Evolutionary conservation across 2,113 vertebrate genomes (phyloP), one percentile per base, ranked within the genome.

Genomic region (Abramis brama): DNA sequence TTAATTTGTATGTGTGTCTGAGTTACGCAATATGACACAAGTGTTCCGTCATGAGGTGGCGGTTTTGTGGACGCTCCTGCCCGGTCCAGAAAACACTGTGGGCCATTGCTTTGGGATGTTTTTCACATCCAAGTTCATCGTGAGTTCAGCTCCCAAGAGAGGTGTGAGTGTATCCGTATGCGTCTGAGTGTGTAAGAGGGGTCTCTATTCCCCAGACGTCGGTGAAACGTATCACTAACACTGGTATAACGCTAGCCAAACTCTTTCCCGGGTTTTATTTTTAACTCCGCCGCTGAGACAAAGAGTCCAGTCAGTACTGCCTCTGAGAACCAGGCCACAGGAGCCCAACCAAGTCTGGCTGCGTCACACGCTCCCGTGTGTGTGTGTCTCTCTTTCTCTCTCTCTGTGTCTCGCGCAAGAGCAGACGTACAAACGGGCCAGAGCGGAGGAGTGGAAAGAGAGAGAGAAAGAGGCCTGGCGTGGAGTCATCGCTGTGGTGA

Each of bases 241-340:
- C 79, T 79, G 86, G 64, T 36, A 50, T 77, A 85, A 73, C 13
- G 47, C 60, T 55, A 39, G 85, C 85, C 85, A 86, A 86, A 82
- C 86, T 89, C 86, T 89, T 84, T 92, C 94, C 93, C 93, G 89
- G 92, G 92, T 94, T 94, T 93, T 94, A 94, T 95, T 95, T 95
- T 95, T 94, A 95, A 94, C 94, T 93, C 89, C 43, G 59, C 86
- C 89, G 89, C 91, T 91, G 88, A 95, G 92, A 95, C 94, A 95
- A 95, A 95, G 94, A 92, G 92, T 94, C 91, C 89, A 95, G 94
- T 95, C 94, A 95, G 91, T 88, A 36, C 83, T 89, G 88, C 91
- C 94, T 92, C 92, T 94, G 94, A 94, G 94, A 95, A 95, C 94
- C 92, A 93, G 92, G 92, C 93, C 94, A 94, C 93, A 93, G 94